A percentile compares a stretch with the other conserved stretches of the same genome.
phyloP scores from a whole-genome alignment of 64 coral and sea anemone genomes.

The Montipora efflorescens region DNA sequence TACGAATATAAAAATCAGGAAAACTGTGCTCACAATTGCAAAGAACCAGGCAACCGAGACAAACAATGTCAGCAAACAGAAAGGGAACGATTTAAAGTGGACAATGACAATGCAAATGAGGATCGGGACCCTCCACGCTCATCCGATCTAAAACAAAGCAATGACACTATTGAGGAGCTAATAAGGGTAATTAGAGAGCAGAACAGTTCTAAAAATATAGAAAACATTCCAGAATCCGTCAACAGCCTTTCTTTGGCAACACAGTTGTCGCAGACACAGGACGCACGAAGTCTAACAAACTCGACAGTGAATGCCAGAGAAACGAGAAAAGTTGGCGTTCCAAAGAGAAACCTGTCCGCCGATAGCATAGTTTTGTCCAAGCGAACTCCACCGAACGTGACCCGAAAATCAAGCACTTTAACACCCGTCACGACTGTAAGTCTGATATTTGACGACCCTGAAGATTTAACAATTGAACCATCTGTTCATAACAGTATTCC shows the following conservation, averaged over 20 bases:
- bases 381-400: not conserved
- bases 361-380: constrained; percentile 35
- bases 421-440: constrained; percentile 56
- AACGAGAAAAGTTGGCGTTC: not conserved
- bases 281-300: not conserved
- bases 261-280: not conserved
- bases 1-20: not conserved
- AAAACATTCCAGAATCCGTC: not conserved
- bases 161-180: constrained; percentile 43
- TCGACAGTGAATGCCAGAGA: not conserved
- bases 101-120: constrained; percentile 60
- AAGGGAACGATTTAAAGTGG: constrained; percentile 3
- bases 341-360: not conserved
- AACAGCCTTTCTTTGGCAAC: not conserved
- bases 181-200: constrained; percentile 24
- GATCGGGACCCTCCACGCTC: not conserved
- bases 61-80: constrained; percentile 46
- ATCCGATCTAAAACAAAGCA: not conserved
- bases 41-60: not conserved
- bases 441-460: constrained; percentile 65
- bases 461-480: not conserved
- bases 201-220: not conserved
- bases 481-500: not conserved
- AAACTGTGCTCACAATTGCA: not conserved
- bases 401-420: constrained; percentile 55